Evolutionary conservation across 2,888 invertebrate genomes (phyloP).

Genomic region (Choreutis nemorana): DNA sequence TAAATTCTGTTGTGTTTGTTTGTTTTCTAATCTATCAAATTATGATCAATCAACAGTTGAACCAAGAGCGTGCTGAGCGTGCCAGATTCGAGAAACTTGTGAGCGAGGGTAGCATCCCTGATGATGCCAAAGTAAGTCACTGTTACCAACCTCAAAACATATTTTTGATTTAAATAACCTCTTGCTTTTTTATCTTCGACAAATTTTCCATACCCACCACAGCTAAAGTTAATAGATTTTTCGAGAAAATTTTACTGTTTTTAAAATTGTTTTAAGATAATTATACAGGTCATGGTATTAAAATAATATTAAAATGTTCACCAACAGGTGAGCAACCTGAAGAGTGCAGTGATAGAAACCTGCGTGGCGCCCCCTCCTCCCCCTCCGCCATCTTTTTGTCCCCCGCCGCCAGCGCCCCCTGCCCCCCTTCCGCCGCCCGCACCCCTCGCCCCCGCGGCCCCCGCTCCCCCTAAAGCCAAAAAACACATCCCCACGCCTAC

Average conservation of each 20-base stretch:
- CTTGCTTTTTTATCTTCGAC: no score
- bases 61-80: constrained; percentile 81
- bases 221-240: no score
- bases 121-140: constrained; percentile 86
- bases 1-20: no score
- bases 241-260: no score
- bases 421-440: constrained; percentile 68
- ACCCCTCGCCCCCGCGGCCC: constrained; percentile 55
- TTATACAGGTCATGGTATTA: no score
- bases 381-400: constrained; percentile 61
- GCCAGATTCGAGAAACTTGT: constrained; percentile 85
- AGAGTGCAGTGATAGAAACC: constrained; percentile 50
- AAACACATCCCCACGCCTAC: constrained; percentile 94
- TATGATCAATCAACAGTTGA: no score
- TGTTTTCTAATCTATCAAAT: no score
- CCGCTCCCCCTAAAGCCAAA: constrained; percentile 68
- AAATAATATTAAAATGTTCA: no score
- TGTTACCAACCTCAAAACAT: no score
- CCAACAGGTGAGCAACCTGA: constrained; percentile 50
- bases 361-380: constrained; percentile 51
- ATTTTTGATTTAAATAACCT: no score
- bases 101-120: constrained; percentile 90
- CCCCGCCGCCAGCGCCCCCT: constrained; percentile 68
- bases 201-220: no score
- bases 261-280: no score